Percentiles rank a stretch among this genome's conserved stretches.
phyloP scores from a whole-genome alignment of 2,113 vertebrate species.

The Microtus oregoni region DNA sequence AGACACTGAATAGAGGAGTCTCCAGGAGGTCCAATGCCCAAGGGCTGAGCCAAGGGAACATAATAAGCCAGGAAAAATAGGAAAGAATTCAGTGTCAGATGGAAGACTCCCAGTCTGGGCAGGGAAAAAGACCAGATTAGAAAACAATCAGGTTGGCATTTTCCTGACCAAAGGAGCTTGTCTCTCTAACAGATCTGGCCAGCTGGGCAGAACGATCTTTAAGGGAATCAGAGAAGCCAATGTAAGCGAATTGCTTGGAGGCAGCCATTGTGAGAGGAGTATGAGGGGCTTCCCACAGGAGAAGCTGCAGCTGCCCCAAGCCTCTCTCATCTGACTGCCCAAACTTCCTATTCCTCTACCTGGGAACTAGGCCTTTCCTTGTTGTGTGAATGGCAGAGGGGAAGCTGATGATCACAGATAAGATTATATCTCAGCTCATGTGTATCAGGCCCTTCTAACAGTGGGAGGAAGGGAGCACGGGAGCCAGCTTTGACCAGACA shows the following conservation, averaged over 20 bases:
- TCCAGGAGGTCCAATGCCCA: conserved; percentile 25
- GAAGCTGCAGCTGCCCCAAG: not conserved
- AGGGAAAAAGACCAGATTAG: conserved; percentile 53
- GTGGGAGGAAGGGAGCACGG: not conserved
- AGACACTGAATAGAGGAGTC: not conserved
- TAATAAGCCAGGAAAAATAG: conserved; percentile 67
- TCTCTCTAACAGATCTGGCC: not conserved
- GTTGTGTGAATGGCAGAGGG: not conserved
- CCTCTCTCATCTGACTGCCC: not conserved
- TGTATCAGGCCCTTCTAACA: not conserved
- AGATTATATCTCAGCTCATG: not conserved
- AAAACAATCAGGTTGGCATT: conserved; percentile 65
- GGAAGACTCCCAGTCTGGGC: conserved; percentile 53
- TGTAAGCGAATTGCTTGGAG: not conserved
- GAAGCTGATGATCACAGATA: not conserved
- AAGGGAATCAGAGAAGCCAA: conserved; percentile 9
- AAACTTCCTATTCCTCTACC: not conserved
- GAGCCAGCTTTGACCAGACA: not conserved
- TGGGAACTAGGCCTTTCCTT: not conserved
- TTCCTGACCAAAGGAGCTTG: conserved; percentile 48
- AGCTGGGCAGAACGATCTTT: not conserved
- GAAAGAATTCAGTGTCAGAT: conserved; percentile 56
- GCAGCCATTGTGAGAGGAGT: not conserved
- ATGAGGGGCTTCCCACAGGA: not conserved
- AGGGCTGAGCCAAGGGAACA: not conserved